Base-by-base conservation (phyloP, 2,888 invertebrate species). In the Exocentrus adspersus region DNA sequence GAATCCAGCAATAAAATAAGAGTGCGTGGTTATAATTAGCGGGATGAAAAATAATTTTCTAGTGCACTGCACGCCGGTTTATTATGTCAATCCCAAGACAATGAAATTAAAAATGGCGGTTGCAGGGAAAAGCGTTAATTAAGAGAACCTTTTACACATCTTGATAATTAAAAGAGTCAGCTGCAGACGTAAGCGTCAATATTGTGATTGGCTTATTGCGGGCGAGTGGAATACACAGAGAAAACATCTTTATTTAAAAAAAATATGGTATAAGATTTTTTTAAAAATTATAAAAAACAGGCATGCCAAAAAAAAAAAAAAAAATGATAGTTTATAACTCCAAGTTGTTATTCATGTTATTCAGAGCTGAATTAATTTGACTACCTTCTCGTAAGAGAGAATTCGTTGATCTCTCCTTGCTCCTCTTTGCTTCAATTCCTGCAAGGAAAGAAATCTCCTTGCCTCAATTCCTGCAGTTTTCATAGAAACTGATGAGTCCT, bases 161-260 rank as follows among this genome's bases (percentile, higher is more conserved):
- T 68, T 69, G 67, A 71, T 75, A 72, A 77, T 72, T 71, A 69
- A 71, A 72, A 73, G 72, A 75, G 73, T 74, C 75, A 73, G 65
- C 66, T 69, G 70, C 74, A 74, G 73, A 63, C 62, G 60, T 57
- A 52, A 68, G 65, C 69, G 65, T 41, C 65, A 64, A 65, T 67
- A 70, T 71, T 70, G 68, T 69, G 67, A 72, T 68, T 65, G 66
- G 72, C 67, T 72, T 70, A 71, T 72, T 70, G 61, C 58, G 67
- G 67, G 53, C 32, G 32, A 17, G 19, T 51, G 24, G 7, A 2
- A 12, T 37, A 37, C 37, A 37, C 59, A 53, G 68, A 64, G 37
- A 37, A n/a, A 37, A 37, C 37, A 14, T 9, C 12, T n/a, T n/a
- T 37, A 2, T 24, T 24, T 5, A 24, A 24, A 24, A 5, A n/a